Base-by-base conservation (phyloP, 2,113 vertebrate species). In the Pachycephala philippinensis region DNA sequence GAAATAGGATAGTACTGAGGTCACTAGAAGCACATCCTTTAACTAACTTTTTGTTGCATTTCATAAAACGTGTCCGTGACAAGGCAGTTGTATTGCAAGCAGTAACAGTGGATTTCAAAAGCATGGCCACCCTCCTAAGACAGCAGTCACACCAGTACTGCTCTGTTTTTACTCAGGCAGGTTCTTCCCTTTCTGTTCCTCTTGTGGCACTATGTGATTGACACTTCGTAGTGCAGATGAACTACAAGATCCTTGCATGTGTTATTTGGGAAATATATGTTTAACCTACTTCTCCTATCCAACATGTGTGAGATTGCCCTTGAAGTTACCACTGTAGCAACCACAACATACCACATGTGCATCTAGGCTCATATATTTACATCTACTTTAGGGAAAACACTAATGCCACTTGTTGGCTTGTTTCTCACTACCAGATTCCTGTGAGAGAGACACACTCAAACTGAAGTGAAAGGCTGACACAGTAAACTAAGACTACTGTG, bases 401-500 rank as follows among this genome's bases (percentile, higher is more conserved):
- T 45, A 21, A 24, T 69, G 45, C 20, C 54, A 45, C 35, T 57
- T 70, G 57, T 53, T 77, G 54, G 40, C 28, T 85, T 77, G 2
- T 77, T 96, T 84, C 63, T 84, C 59, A 83, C 40, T 39, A 60
- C 30, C 54, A 84, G 54, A 72, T 47, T 84, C 61, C 45, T 61
- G 68, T 53, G 45, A 45, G 63, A 85, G 79, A 88, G 56, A 83
- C 1, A 1, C 13, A 81, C 54, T 76, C 27, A 53, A 77, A 78
- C 31, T 45, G 26, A 91, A 89, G 68, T 24, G 11, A 86, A 89
- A 91, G 40, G 59, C 1, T 92, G 76, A 84, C 42, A 86, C 1
- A 44, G 39, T 52, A 54, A 84, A 77, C 28, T 21, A 84, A 65
- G 30, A 64, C 10, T 56, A 35, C 27, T 45, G 31, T 40, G 24